Base-by-base conservation (phyloP, 2,888 invertebrate genomes). In the Trachelus iudaicus region DNA sequence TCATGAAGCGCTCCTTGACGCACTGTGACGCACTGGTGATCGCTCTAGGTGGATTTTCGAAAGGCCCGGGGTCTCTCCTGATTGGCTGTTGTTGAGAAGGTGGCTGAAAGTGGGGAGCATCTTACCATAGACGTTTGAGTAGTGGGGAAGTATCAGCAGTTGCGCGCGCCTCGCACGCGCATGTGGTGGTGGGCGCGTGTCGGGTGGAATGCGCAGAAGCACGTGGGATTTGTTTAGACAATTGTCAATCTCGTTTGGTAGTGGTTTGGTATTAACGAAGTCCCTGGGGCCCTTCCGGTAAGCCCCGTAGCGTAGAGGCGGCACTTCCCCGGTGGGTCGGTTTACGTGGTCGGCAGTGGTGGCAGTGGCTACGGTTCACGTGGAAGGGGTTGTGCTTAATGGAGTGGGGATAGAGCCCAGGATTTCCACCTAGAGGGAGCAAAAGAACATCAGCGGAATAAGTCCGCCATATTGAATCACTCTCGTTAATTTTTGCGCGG, bases 401-500 rank as follows among this genome's bases (percentile, higher is more conserved):
- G 81, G 80, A 84, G 82, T 80, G 81, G 81, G 82, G 77, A 15
- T 40, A 68, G 81, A 78, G 81, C 40, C 75, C 81, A 83, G 81
- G 79, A 79, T 23, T 56, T 23, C 56, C 56, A 56, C 56, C 56
- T 56, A 56, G 56, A 56, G 56, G 56, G 56, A 56, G 56, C 56
- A 56, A 56, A 56, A 56, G 56, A 56, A 56, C 56, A 23, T 56
- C 82, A 77, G 76, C 82, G 83, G 86, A 87, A 92, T 92, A 92
- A 93, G 93, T 92, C 92, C 93, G 93, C 93, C 93, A 93, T 94
- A 93, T 93, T 93, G 93, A 93, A 93, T 93, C 93, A 93, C 79
- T 83, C 93, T 93, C 93, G 92, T 93, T 93, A 93, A 93, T 93
- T 93, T 93, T 92, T 92, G 92, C 91, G 90, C 91, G 92, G 91